phyloP scores from a whole-genome alignment of 2,113 vertebrate genomes.

The Vimba vimba region DNA sequence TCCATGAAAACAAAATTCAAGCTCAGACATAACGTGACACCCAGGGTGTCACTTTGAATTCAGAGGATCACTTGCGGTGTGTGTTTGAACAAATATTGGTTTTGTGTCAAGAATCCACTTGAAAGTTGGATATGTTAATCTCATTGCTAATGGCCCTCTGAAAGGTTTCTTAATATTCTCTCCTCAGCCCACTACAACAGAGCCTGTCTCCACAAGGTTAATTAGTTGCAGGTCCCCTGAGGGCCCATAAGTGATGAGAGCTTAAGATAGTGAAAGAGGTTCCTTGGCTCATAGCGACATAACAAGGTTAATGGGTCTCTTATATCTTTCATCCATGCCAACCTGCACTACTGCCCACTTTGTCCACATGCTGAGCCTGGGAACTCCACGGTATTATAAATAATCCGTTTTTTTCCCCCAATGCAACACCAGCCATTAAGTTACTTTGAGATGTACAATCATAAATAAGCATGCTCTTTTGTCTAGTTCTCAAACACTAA shows the following conservation, averaged over 20 bases:
- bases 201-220: conserved; percentile 80
- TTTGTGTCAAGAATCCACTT: conserved; percentile 80
- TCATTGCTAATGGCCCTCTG: conserved; percentile 72
- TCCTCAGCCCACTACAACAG: conserved; percentile 69
- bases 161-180: conserved; percentile 77
- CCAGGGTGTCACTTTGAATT: conserved; percentile 65
- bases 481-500: background rate
- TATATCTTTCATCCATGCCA: conserved; percentile 61
- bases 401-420: conserved; percentile 59
- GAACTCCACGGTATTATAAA: conserved; percentile 65
- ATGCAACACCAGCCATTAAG: conserved; percentile 45
- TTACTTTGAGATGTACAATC: background rate
- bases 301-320: conserved; percentile 78
- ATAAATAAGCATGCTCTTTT: conserved; percentile 12
- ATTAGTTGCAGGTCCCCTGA: conserved; percentile 77
- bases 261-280: conserved; percentile 74
- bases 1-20: no score
- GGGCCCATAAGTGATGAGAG: conserved; percentile 70
- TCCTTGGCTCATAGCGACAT: conserved; percentile 63
- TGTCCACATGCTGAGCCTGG: conserved; percentile 34
- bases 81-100: conserved; percentile 75
- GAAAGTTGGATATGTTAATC: conserved; percentile 80
- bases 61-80: conserved; percentile 53
- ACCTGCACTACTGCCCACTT: conserved; percentile 48
- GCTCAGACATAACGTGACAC: no score